Evolutionary conservation across 2,797 vertebrate genomes (phyloP).

Genomic region (Thalassophryne amazonica): DNA sequence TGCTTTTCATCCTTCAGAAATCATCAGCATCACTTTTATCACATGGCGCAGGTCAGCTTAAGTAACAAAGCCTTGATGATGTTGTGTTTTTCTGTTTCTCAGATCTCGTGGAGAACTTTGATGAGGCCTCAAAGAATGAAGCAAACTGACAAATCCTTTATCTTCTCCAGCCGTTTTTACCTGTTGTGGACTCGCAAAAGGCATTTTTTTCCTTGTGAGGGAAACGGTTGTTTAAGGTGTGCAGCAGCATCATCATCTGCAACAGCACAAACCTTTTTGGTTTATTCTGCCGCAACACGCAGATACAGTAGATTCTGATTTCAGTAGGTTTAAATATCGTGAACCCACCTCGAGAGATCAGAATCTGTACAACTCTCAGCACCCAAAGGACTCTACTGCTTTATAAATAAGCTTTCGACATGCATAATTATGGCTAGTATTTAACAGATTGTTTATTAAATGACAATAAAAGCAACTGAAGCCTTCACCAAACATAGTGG

Average conservation of each 20-base stretch:
- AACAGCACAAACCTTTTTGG: constrained; percentile 24
- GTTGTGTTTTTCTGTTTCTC: constrained; percentile 31
- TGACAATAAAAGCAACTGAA: constrained; percentile 33
- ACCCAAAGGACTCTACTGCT: constrained; percentile 44
- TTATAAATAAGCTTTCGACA: constrained; percentile 42
- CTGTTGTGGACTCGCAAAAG: constrained; percentile 51
- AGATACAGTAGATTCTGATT: constrained; percentile 37
- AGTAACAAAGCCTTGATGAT: not conserved
- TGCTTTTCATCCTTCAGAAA: not conserved
- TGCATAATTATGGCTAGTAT: constrained; percentile 50
- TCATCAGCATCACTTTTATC: not conserved
- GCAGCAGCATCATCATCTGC: constrained; percentile 38
- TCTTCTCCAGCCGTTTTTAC: constrained; percentile 19
- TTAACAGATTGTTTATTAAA: constrained; percentile 68
- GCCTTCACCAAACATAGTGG: constrained; percentile 37
- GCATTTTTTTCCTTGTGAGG: constrained; percentile 44
- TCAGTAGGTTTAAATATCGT: constrained; percentile 3
- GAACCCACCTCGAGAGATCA: constrained; percentile 6
- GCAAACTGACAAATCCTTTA: constrained; percentile 83
- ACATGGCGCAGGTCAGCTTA: not conserved
- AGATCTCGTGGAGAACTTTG: constrained; percentile 99
- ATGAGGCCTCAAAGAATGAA: constrained; percentile 98
- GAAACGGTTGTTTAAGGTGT: constrained; percentile 46
- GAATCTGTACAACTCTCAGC: constrained; percentile 14
- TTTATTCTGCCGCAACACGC: constrained; percentile 18